Percentiles rank a stretch among this genome's conserved stretches.
Conservation (phyloP, 2,797 vertebrate genomes). For the Nyctalus aviator region DNA sequence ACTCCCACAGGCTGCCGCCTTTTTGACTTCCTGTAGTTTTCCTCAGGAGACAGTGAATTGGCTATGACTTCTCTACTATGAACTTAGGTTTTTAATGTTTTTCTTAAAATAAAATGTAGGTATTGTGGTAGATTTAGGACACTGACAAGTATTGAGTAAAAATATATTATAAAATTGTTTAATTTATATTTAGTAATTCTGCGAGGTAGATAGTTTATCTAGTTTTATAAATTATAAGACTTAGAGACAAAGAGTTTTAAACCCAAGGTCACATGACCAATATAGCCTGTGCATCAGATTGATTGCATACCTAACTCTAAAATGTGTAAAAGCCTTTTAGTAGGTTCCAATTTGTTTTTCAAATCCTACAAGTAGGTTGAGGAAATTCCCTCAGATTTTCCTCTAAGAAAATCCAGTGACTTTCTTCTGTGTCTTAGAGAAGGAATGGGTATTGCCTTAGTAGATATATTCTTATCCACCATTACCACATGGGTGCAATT, state of each 20-base stretch:
- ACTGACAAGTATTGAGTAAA: background rate
- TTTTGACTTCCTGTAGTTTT: background rate
- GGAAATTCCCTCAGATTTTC: background rate
- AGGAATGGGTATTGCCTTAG: background rate
- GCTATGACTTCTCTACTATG: background rate
- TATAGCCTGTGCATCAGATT: background rate
- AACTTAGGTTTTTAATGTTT: background rate
- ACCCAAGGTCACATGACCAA: background rate
- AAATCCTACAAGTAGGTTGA: background rate
- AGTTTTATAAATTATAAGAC: slow-evolving; percentile 29
- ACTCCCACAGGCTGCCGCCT: background rate
- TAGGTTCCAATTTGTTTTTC: background rate
- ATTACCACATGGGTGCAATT: background rate
- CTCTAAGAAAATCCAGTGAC: background rate
- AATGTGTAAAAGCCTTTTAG: background rate
- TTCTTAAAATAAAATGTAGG: background rate
- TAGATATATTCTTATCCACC: background rate
- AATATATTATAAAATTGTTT: background rate
- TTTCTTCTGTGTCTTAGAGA: background rate
- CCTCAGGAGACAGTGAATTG: background rate
- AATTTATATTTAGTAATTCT: slow-evolving; percentile 21
- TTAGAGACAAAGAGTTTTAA: background rate
- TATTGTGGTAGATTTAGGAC: background rate
- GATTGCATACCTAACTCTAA: background rate
- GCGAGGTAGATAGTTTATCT: background rate